Conservation (phyloP, 2,888 invertebrate species). For the Colletes collaris region DNA sequence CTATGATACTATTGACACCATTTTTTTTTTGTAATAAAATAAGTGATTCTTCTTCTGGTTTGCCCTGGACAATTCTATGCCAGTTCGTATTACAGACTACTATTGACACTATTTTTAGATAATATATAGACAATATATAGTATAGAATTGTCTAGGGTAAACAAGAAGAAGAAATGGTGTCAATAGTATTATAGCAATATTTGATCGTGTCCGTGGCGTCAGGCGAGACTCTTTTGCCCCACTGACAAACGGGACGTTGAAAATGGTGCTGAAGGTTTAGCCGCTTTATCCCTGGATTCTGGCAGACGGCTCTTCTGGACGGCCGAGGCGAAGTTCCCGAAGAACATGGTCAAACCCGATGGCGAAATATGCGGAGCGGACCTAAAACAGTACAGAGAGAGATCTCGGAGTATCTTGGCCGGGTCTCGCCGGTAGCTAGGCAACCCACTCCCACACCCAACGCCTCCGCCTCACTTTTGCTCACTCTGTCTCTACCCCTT, state of each 20-base stretch:
- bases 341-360: conserved; percentile 65
- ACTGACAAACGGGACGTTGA: not conserved
- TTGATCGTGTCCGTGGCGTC: too few species aligned
- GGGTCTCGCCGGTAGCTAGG: conserved; percentile 83
- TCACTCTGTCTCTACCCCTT: conserved; percentile 43
- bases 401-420: conserved; percentile 82
- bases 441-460: conserved; percentile 77
- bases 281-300: not conserved
- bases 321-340: conserved; percentile 29
- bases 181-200: too few species aligned
- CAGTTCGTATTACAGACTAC: too few species aligned
- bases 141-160: too few species aligned
- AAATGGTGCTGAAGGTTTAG: not conserved
- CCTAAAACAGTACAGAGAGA: conserved; percentile 69
- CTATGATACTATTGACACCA: too few species aligned
- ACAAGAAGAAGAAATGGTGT: too few species aligned
- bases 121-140: too few species aligned
- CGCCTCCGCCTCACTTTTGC: conserved; percentile 67
- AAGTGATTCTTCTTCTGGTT: too few species aligned
- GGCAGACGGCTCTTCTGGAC: not conserved
- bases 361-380: conserved; percentile 65
- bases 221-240: too few species aligned
- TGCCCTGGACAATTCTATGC: too few species aligned
- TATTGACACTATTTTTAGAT: too few species aligned
- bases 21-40: too few species aligned